phyloP scores from a whole-genome alignment of 2,888 invertebrate species.

The Cecidostiba fungosa region DNA sequence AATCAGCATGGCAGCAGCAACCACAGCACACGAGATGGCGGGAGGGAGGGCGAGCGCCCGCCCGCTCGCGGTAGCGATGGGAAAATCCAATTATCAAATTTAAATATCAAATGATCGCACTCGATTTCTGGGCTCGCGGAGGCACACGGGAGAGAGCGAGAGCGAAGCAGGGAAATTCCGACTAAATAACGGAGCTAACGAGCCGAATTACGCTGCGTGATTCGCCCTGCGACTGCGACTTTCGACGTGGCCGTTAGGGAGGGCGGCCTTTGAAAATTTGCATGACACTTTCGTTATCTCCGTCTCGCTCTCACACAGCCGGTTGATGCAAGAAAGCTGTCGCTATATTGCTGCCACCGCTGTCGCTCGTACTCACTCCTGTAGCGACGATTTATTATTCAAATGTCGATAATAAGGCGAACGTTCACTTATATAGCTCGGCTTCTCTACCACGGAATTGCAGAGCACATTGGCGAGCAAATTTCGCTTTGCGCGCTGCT shows the following conservation, averaged over 20 bases:
- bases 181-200: constrained; percentile 78
- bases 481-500: constrained; percentile 45
- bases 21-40: constrained; percentile 25
- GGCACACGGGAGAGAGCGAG: neutral
- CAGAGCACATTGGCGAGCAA: constrained; percentile 26
- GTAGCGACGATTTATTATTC: constrained; percentile 60
- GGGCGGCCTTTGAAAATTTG: constrained; percentile 61
- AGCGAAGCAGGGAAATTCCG: constrained; percentile 68
- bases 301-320: neutral
- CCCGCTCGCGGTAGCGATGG: constrained; percentile 43
- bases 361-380: neutral
- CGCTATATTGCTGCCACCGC: neutral
- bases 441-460: constrained; percentile 22
- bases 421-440: constrained; percentile 44
- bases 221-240: constrained; percentile 63
- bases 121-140: constrained; percentile 65
- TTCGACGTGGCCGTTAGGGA: constrained; percentile 57
- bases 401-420: constrained; percentile 63
- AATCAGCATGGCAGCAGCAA: constrained; percentile 76
- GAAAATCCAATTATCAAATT: constrained; percentile 76
- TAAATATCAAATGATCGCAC: constrained; percentile 77
- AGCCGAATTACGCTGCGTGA: constrained; percentile 74
- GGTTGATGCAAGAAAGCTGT: constrained; percentile 16
- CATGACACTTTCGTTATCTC: constrained; percentile 62
- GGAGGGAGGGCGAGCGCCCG: constrained; percentile 71